These are phyloP conservation scores for Andricus grossulariae DNA, from an alignment of 1,140 invertebrate genomes.

Conservation along the genomic window DNA sequence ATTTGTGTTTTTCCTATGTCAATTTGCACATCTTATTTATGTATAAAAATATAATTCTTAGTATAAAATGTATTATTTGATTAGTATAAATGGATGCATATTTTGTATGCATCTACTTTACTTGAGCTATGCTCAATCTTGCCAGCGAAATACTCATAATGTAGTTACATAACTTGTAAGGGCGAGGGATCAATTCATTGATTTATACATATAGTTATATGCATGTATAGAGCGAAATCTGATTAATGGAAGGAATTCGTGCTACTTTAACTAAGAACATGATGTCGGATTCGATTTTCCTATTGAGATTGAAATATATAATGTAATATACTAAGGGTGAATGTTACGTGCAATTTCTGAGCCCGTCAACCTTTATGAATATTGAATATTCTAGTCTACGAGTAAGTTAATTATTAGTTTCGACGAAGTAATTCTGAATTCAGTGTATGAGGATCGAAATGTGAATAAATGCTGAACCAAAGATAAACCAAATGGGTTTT, in stretches of 20 bases:
- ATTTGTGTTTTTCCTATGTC: no score
- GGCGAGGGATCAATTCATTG: constrained; percentile 1
- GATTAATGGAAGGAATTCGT: constrained; percentile 27
- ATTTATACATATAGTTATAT: constrained; percentile 6
- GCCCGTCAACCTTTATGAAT: neutral
- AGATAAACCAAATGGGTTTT: neutral
- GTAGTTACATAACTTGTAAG: constrained; percentile 8
- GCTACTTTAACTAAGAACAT: constrained; percentile 18
- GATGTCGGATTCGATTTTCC: constrained; percentile 17
- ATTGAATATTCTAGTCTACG: constrained; percentile 26
- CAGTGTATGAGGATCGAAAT: neutral
- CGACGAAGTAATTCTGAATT: neutral
- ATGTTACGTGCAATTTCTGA: constrained; percentile 1
- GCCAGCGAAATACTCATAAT: constrained; percentile 45
- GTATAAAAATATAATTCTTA: no score
- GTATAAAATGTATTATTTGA: no score
- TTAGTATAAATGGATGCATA: no score
- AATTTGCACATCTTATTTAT: no score
- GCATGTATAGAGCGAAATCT: constrained; percentile 12
- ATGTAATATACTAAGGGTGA: neutral
- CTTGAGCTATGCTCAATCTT: constrained; percentile 45
- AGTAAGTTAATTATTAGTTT: constrained; percentile 4
- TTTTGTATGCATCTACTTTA: constrained; percentile 15
- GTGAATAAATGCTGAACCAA: neutral
- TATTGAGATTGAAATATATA: neutral